Conservation (phyloP, 2,113 vertebrate species). For the Myxocyprinus asiaticus region DNA sequence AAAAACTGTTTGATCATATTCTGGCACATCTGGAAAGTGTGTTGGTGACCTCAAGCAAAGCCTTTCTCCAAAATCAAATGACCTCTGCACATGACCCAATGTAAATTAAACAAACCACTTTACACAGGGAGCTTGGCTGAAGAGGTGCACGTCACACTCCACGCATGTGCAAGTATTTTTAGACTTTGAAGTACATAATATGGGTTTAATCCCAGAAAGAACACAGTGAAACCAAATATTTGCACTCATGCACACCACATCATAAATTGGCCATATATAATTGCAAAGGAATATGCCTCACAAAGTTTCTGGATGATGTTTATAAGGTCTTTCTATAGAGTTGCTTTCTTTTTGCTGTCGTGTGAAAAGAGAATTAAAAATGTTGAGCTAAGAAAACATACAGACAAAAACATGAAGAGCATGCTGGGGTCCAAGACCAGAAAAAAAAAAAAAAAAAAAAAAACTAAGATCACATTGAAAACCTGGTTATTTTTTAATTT, state of each 20-base stretch:
- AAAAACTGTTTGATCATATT: conserved; percentile 73
- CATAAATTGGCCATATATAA: conserved; percentile 41
- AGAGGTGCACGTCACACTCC: conserved; percentile 65
- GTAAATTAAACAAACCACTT: conserved; percentile 68
- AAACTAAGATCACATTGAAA: too few relatives aligned
- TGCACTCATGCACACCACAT: conserved; percentile 46
- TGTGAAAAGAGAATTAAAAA: too few relatives aligned
- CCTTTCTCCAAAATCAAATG: conserved; percentile 56
- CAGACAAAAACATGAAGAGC: too few relatives aligned
- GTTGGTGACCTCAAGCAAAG: conserved; percentile 62
- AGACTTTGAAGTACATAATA: conserved; percentile 56
- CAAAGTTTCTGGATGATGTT: conserved; percentile 23
- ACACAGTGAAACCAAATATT: conserved; percentile 45
- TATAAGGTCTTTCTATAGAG: too few relatives aligned
- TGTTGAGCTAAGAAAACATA: too few relatives aligned
- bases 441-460: too few relatives aligned
- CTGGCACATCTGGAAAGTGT: conserved; percentile 68
- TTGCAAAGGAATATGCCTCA: background rate
- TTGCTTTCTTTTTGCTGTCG: too few relatives aligned
- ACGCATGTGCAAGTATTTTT: conserved; percentile 48
- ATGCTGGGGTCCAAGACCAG: too few relatives aligned
- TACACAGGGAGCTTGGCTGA: conserved; percentile 54
- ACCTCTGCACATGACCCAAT: conserved; percentile 66
- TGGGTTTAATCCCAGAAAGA: conserved; percentile 59
- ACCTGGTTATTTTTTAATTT: too few relatives aligned